phyloP scores from a whole-genome alignment of 2,888 invertebrate species.

The Fragum whitleyi region DNA sequence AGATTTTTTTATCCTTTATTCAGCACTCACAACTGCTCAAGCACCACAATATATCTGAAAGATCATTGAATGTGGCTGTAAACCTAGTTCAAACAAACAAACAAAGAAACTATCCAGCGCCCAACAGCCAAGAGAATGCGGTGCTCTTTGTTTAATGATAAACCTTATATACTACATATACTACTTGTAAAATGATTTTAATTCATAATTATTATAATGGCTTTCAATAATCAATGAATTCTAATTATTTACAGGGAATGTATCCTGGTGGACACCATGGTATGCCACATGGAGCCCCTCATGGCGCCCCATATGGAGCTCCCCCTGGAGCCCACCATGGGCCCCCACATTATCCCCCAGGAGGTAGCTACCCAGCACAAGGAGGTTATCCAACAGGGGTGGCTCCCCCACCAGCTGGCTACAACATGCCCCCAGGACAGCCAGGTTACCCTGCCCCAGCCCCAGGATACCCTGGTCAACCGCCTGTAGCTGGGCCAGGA shows the following conservation, averaged over 20 bases:
- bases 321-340: conserved; percentile 3
- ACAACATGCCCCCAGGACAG: conserved; percentile 21
- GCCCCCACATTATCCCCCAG: conserved; percentile 24
- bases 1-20: no score
- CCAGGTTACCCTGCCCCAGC: conserved; percentile 33
- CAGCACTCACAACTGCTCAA: no score
- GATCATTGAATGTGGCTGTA: no score
- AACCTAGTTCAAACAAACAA: no score
- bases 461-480: conserved; percentile 36
- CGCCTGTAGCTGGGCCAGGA: conserved; percentile 29
- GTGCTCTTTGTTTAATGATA: no score
- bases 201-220: not conserved
- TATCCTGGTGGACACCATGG: conserved; percentile 45
- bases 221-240: not conserved
- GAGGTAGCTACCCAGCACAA: conserved; percentile 25
- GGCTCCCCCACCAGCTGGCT: conserved; percentile 32
- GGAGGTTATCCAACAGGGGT: conserved; percentile 27
- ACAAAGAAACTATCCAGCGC: no score
- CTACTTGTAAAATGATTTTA: not conserved
- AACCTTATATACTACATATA: no score
- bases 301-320: conserved; percentile 39
- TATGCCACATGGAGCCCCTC: conserved; percentile 30
- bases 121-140: no score
- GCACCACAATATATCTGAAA: no score
- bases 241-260: conserved; percentile 42